Conservation (phyloP, 2,888 invertebrate species). For the Enoplolaimus lenunculus region DNA sequence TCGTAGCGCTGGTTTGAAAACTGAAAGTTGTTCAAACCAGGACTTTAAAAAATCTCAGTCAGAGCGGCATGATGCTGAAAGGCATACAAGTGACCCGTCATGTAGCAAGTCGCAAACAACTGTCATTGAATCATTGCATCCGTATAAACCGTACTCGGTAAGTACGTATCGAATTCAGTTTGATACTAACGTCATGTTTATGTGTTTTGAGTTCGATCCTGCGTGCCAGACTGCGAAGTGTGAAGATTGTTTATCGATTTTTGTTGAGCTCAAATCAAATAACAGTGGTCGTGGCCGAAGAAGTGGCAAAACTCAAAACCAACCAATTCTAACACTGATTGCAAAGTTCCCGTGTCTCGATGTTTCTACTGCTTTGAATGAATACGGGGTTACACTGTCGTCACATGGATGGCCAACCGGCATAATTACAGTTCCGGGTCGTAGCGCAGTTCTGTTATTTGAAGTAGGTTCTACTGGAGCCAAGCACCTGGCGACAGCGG, state of each 20-base stretch:
- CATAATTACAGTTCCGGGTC: background rate
- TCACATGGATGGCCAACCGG: background rate
- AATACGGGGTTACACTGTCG: background rate
- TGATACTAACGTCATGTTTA: constrained; percentile 72
- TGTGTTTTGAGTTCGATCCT: constrained; percentile 80
- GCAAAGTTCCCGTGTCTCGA: background rate
- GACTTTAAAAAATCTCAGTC: too few relatives aligned
- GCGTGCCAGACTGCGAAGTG: constrained; percentile 79
- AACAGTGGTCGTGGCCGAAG: background rate
- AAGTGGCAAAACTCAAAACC: background rate
- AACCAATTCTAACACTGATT: background rate
- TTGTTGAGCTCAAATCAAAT: background rate
- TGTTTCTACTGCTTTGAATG: background rate
- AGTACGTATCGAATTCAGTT: constrained; percentile 54
- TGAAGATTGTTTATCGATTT: constrained; percentile 46
- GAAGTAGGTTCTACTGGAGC: background rate
- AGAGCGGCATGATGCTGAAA: too few relatives aligned
- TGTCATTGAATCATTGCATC: constrained; percentile 72
- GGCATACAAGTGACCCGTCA: too few relatives aligned
- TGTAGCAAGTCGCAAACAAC: too few relatives aligned
- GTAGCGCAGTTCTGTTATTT: background rate
- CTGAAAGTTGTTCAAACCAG: too few relatives aligned
- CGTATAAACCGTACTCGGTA: constrained; percentile 60
- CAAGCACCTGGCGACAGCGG: background rate
- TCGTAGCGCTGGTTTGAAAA: too few relatives aligned